Percentiles rank a stretch among this genome's conserved stretches.
phyloP scores from a whole-genome alignment of 2,113 vertebrate species.

The Cinclus mexicanus region DNA sequence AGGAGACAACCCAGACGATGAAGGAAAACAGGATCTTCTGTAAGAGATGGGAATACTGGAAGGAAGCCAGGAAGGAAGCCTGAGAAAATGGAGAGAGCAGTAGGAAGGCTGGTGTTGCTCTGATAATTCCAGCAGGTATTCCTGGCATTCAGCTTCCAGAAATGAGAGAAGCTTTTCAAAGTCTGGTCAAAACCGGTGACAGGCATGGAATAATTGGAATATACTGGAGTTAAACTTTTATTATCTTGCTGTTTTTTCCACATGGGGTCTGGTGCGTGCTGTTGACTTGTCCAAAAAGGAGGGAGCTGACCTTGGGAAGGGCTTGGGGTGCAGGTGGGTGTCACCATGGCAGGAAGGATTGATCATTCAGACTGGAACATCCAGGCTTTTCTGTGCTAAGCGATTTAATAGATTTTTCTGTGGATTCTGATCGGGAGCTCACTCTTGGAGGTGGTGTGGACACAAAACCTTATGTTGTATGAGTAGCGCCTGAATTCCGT shows the following conservation, averaged over 20 bases:
- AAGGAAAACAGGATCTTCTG: slow-evolving; percentile 61
- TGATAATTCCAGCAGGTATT: slow-evolving; percentile 18
- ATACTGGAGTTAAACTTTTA: not conserved
- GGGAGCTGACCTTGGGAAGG: not conserved
- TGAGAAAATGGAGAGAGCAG: slow-evolving; percentile 54
- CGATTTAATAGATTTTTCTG: not conserved
- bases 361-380: not conserved
- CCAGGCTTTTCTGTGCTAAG: not conserved
- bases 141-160: not conserved
- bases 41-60: slow-evolving; percentile 48
- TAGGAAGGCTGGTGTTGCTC: not conserved
- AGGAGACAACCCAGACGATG: slow-evolving; percentile 33
- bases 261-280: accelerated
- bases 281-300: not conserved
- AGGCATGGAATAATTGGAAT: not conserved
- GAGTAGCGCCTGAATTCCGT: accelerated
- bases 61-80: slow-evolving; percentile 63
- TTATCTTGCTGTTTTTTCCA: too few species aligned
- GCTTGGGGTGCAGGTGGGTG: not conserved
- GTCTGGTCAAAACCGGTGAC: not conserved
- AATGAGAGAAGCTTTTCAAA: not conserved
- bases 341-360: accelerated
- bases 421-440: not conserved
- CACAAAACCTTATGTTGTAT: not conserved
- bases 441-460: not conserved